Evolutionary conservation across 2,113 vertebrate genomes (phyloP).

Genomic region (Poeciliopsis prolifica): DNA sequence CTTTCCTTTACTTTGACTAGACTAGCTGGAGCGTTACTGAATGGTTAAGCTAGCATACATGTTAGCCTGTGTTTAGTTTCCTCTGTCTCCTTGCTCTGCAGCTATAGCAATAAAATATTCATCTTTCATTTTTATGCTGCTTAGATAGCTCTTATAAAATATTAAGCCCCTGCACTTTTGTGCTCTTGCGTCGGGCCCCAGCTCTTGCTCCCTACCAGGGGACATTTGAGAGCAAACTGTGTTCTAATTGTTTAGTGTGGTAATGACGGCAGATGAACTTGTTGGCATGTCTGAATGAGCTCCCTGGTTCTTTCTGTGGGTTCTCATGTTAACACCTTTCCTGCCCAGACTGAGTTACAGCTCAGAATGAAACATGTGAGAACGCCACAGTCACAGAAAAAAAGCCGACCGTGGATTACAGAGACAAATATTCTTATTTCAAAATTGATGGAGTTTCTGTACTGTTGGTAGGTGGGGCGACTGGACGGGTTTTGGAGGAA

Average conservation of each 20-base stretch:
- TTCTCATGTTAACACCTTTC: neutral
- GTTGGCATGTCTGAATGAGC: neutral
- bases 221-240: slow-evolving; percentile 25
- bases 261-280: neutral
- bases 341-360: neutral
- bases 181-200: slow-evolving; percentile 9
- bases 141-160: slow-evolving; percentile 68
- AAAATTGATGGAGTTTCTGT: too few species aligned
- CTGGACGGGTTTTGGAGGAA: neutral
- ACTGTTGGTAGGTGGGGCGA: neutral
- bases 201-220: neutral
- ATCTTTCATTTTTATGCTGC: slow-evolving; percentile 59
- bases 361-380: neutral
- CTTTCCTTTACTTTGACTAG: neutral
- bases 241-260: neutral
- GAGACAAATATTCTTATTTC: too few species aligned
- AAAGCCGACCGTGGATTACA: too few species aligned
- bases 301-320: neutral
- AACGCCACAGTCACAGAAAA: too few species aligned
- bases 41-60: neutral
- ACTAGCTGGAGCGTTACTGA: neutral
- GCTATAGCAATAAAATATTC: slow-evolving; percentile 66
- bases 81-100: slow-evolving; percentile 27
- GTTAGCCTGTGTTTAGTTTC: slow-evolving; percentile 36
- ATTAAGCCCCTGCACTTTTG: slow-evolving; percentile 56